These are phyloP conservation scores for Molossus alvarezi DNA, from an alignment of 2,797 vertebrate species.

Conservation along the genomic window DNA sequence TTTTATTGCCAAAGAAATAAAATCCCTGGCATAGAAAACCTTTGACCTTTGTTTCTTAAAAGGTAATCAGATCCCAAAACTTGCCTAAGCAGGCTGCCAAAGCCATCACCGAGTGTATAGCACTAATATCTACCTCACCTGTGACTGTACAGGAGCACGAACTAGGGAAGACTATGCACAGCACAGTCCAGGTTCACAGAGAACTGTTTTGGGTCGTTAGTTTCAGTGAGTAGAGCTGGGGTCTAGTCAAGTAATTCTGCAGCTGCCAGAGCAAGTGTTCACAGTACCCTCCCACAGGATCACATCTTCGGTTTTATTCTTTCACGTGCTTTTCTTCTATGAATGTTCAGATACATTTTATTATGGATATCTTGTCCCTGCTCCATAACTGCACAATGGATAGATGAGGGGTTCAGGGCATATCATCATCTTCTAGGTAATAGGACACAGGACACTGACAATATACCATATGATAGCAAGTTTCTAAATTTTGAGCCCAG, in stretches of 20 bases:
- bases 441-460: background rate
- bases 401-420: background rate
- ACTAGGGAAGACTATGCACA: background rate
- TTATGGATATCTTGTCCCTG: background rate
- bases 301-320: background rate
- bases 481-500: background rate
- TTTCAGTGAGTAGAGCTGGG: background rate
- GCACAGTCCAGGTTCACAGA: background rate
- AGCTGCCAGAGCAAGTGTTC: background rate
- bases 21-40: background rate
- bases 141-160: rapidly evolving
- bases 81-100: background rate
- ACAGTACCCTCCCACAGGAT: background rate
- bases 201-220: background rate
- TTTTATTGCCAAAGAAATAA: constrained; percentile 8
- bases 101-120: background rate
- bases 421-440: background rate
- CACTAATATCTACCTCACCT: background rate
- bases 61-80: background rate
- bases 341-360: background rate
- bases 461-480: background rate
- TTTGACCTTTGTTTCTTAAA: background rate
- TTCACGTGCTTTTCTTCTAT: background rate
- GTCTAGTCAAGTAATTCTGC: background rate
- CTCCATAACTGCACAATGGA: background rate